Evolutionary conservation across 2,888 invertebrate genomes (phyloP).

Genomic region (Merodon equestris): DNA sequence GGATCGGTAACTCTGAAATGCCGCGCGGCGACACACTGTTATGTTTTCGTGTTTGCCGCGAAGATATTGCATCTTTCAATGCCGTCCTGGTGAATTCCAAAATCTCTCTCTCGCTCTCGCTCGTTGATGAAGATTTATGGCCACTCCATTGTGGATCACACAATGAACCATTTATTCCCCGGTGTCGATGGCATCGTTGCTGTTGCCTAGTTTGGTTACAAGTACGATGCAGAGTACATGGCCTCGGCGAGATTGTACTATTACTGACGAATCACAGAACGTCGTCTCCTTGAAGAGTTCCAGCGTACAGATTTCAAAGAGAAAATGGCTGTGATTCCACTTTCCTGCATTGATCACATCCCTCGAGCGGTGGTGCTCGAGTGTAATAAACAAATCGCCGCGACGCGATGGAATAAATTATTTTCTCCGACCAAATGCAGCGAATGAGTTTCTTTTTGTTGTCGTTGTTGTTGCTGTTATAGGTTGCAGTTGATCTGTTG

Average conservation of each 20-base stretch:
- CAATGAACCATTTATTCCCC: slow-evolving; percentile 64
- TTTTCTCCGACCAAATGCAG: slow-evolving; percentile 39
- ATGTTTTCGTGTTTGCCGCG: slow-evolving; percentile 5
- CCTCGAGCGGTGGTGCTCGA: slow-evolving; percentile 9
- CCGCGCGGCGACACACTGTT: slow-evolving; percentile 16
- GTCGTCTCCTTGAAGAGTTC: slow-evolving; percentile 47
- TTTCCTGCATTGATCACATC: too few relatives aligned
- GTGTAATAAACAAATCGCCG: slow-evolving; percentile 58
- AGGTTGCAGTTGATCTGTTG: slow-evolving; percentile 30
- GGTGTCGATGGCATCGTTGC: slow-evolving; percentile 45
- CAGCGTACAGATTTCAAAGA: slow-evolving; percentile 47
- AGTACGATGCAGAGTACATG: slow-evolving; percentile 52
- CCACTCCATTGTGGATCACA: slow-evolving; percentile 67
- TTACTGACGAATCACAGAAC: slow-evolving; percentile 63
- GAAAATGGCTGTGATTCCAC: slow-evolving; percentile 57
- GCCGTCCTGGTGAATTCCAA: slow-evolving; percentile 52
- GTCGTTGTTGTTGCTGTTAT: slow-evolving; percentile 27
- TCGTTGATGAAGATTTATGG: slow-evolving; percentile 67
- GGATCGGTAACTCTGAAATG: slow-evolving; percentile 51
- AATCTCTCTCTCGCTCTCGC: slow-evolving; percentile 21
- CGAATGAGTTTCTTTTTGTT: slow-evolving; percentile 19
- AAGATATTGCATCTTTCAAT: too few relatives aligned
- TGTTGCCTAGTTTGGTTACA: slow-evolving; percentile 13
- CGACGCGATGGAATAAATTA: slow-evolving; percentile 64
- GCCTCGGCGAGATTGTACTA: slow-evolving; percentile 10